Base-by-base conservation (phyloP, 2,888 invertebrate species). In the Gymnocheta viridis region DNA sequence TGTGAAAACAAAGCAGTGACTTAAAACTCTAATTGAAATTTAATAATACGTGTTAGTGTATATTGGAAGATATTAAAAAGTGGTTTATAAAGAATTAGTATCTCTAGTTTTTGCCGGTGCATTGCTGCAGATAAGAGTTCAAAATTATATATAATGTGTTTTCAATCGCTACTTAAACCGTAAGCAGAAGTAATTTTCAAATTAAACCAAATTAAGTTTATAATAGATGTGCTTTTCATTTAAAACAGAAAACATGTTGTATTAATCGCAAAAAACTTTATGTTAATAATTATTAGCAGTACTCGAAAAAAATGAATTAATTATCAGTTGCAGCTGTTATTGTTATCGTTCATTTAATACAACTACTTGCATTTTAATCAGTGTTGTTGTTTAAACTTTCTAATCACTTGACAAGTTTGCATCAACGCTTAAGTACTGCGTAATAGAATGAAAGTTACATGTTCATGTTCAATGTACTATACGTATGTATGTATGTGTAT, bases 381-480 rank as follows among this genome's bases (percentile, higher is more conserved):
- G 44, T 72, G 88, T 87, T 87, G 85, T 51, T 73, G 24, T 44
- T 87, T 29, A 82, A 89, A 89, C 87, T 89, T 89, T 89, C 89
- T 89, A 89, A 89, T 89, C 88, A 87, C 86, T 89, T 82, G 83
- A 85, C 70, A 88, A 88, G 86, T 87, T 87, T 87, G 87, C 85
- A 86, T 87, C 86, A 87, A 86, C 87, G 62, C 77, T 85, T 86
- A 85, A 82, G 44, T 70, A 51, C 19, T 29, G 12, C 35, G 4
- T 27, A 49, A 62, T 19, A 49, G 74, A 24, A 80, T 38, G 9
- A 29, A 54, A 38, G 24, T 41, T 17, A 38, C 24, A 27, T 70
- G 38, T 54, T 67, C 56, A 35, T 58, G 19, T 27, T 27, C 7
- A 58, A 58, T 67, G 35, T 77, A 27, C 29, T 64, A 41, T 44